Evolutionary conservation across 2,113 vertebrate genomes (phyloP).

Genomic region (Corythaixoides concolor): DNA sequence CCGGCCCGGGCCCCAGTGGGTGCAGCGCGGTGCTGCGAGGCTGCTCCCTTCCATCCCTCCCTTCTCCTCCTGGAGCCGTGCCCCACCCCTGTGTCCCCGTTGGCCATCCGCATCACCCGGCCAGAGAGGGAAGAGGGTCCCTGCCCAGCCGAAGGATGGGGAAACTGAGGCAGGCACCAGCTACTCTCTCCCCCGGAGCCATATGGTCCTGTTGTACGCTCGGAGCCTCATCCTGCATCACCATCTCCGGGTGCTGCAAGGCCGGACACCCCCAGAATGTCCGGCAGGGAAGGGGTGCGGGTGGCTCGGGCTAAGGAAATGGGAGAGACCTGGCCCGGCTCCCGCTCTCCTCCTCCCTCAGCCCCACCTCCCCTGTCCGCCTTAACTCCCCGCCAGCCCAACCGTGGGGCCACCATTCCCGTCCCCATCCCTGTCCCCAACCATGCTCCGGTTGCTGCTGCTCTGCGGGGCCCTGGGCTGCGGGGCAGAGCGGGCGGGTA

Average conservation of each 20-base stretch:
- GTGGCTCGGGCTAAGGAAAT: slow-evolving; percentile 32
- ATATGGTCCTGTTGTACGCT: too few species aligned
- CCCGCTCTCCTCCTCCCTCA: neutral
- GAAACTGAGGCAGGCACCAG: neutral
- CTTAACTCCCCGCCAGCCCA: neutral
- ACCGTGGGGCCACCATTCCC: too few species aligned
- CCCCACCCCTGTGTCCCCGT: too few species aligned
- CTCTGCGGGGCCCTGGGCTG: slow-evolving; percentile 2
- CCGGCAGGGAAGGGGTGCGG: slow-evolving; percentile 54
- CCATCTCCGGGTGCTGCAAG: neutral
- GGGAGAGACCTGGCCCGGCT: slow-evolving; percentile 2
- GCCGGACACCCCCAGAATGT: neutral
- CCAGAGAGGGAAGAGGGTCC: neutral
- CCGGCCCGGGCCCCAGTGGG: too few species aligned
- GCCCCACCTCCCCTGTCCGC: neutral
- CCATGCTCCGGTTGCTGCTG: slow-evolving; percentile 39
- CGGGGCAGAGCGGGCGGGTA: neutral
- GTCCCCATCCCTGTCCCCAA: neutral
- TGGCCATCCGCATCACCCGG: too few species aligned
- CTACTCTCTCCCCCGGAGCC: neutral
- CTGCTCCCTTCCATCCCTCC: neutral
- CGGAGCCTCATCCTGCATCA: neutral
- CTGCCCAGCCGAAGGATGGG: neutral
- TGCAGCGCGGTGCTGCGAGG: accelerated
- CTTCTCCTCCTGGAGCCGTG: neutral